These are phyloP conservation scores for Pocillopora verrucosa DNA, from an alignment of 64 coral and sea anemone genomes.

Conservation along the genomic window DNA sequence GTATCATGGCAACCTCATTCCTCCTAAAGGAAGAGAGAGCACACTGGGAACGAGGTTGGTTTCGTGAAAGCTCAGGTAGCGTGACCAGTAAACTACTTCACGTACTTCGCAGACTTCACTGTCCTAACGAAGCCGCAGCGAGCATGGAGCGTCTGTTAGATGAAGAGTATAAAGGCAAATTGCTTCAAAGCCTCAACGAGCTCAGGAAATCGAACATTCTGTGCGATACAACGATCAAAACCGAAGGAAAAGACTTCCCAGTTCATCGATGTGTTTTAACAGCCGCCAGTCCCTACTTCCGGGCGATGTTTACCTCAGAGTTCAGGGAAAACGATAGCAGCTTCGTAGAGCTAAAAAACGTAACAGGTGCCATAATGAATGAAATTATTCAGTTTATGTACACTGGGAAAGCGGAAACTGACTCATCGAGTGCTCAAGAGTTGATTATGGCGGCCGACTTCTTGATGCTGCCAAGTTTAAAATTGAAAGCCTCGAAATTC, in stretches of 20 bases:
- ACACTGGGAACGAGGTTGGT: too few relatives aligned
- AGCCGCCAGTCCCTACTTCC: slow-evolving; percentile 48
- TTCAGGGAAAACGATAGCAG: slow-evolving; percentile 21
- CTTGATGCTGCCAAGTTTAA: slow-evolving; percentile 47
- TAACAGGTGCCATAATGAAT: neutral
- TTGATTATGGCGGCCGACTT: slow-evolving; percentile 42
- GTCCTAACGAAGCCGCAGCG: too few relatives aligned
- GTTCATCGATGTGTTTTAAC: slow-evolving; percentile 39
- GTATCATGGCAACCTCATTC: too few relatives aligned
- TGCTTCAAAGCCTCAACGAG: slow-evolving; percentile 24
- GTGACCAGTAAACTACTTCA: too few relatives aligned
- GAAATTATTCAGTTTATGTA: slow-evolving; percentile 58
- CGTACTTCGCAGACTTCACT: too few relatives aligned
- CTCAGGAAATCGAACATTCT: slow-evolving; percentile 34
- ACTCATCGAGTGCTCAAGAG: slow-evolving; percentile 9
- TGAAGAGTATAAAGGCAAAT: neutral
- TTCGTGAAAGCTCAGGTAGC: too few relatives aligned
- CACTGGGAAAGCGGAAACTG: slow-evolving; percentile 31
- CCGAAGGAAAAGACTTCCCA: slow-evolving; percentile 7
- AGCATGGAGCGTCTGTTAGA: neutral
- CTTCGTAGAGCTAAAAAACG: slow-evolving; percentile 33
- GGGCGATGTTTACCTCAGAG: slow-evolving; percentile 39
- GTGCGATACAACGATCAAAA: slow-evolving; percentile 22
- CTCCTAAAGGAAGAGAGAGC: too few relatives aligned
- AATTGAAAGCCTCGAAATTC: slow-evolving; percentile 40